Conservation (phyloP, 2,113 vertebrate genomes). For the Hepsetus odoe region DNA sequence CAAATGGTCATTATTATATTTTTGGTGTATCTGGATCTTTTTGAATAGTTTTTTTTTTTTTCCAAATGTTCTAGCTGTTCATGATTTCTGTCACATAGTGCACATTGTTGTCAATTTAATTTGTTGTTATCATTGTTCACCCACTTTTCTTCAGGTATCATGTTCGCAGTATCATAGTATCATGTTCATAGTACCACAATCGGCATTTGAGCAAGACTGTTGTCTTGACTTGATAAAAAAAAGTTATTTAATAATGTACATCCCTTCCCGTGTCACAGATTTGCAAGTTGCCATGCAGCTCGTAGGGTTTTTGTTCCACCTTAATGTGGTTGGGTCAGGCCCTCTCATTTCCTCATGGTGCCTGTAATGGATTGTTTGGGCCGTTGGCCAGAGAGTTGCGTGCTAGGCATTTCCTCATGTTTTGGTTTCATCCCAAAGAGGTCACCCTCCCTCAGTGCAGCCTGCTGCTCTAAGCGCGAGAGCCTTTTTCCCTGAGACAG, state of each 20-base stretch:
- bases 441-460: slow-evolving; percentile 52
- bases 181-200: neutral
- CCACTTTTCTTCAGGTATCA: neutral
- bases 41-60: neutral
- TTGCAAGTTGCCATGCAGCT: slow-evolving; percentile 43
- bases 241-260: neutral
- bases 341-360: slow-evolving; percentile 66
- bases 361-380: slow-evolving; percentile 61
- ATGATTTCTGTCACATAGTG: too few relatives aligned
- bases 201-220: neutral
- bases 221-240: neutral
- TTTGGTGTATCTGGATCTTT: too few relatives aligned
- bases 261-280: slow-evolving; percentile 6
- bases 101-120: too few relatives aligned
- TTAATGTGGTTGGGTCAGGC: slow-evolving; percentile 55
- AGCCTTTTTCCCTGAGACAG: slow-evolving; percentile 59
- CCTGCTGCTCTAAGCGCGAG: slow-evolving; percentile 38
- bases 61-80: too few relatives aligned
- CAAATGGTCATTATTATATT: too few relatives aligned
- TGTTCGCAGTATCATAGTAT: too few relatives aligned
- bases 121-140: neutral
- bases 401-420: slow-evolving; percentile 58
- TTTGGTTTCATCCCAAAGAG: slow-evolving; percentile 62
- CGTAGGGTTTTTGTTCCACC: slow-evolving; percentile 52
- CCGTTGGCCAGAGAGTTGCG: slow-evolving; percentile 55